These are phyloP conservation scores for Sparus aurata DNA, from an alignment of 2,797 vertebrate genomes.

Conservation along the genomic window DNA sequence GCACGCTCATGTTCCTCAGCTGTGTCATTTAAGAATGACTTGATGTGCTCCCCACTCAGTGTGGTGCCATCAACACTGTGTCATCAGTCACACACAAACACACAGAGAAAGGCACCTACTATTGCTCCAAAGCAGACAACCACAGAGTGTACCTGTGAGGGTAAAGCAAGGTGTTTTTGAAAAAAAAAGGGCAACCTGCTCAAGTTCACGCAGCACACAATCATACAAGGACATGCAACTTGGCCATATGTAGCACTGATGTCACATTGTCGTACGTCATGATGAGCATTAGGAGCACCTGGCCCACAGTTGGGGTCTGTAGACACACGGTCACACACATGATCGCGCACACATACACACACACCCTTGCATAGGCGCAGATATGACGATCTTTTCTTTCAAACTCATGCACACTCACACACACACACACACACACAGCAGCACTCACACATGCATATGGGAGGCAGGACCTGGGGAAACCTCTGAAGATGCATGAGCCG, in stretches of 20 bases:
- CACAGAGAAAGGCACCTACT: slow-evolving; percentile 5
- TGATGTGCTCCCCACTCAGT: neutral
- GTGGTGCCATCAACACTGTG: slow-evolving; percentile 13
- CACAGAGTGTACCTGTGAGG: slow-evolving; percentile 6
- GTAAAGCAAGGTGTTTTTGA: slow-evolving; percentile 19
- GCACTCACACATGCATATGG: slow-evolving; percentile 6
- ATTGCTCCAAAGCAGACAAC: neutral
- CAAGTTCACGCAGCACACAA: neutral
- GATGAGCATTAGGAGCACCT: slow-evolving; percentile 59
- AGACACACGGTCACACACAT: slow-evolving; percentile 6
- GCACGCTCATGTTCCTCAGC: neutral
- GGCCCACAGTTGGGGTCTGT: slow-evolving; percentile 36
- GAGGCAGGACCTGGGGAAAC: slow-evolving; percentile 2
- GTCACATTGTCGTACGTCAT: slow-evolving; percentile 45
- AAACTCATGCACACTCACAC: slow-evolving; percentile 3
- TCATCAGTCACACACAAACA: slow-evolving; percentile 6
- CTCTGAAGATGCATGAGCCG: slow-evolving; percentile 64
- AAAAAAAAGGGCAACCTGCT: slow-evolving; percentile 5
- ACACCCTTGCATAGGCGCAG: neutral
- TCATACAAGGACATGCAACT: slow-evolving; percentile 32
- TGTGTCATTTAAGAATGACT: slow-evolving; percentile 14
- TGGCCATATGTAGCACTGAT: slow-evolving; percentile 58
- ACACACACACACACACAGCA: neutral
- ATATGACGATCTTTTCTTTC: neutral
- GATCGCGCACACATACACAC: neutral